Evolutionary conservation across 2,797 vertebrate species (phyloP).

Genomic region (Uromys caudimaculatus): DNA sequence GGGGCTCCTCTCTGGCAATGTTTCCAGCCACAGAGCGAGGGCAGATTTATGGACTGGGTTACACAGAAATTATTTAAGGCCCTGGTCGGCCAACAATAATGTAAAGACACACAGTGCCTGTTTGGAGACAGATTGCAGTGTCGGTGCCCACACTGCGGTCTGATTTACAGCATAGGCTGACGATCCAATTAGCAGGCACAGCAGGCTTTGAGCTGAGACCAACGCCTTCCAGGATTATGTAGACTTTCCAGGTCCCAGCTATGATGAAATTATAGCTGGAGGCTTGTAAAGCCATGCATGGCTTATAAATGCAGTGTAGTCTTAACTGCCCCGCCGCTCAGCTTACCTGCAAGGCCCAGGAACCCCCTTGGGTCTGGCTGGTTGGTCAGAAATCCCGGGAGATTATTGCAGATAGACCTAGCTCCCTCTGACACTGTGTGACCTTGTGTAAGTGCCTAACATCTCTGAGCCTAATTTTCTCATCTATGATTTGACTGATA

Average conservation of each 20-base stretch:
- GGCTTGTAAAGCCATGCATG: slow-evolving; percentile 86
- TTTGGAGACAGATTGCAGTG: slow-evolving; percentile 87
- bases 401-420: slow-evolving; percentile 61
- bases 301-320: slow-evolving; percentile 87
- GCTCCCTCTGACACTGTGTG: not conserved
- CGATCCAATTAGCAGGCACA: slow-evolving; percentile 90
- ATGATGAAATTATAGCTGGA: slow-evolving; percentile 88
- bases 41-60: slow-evolving; percentile 89
- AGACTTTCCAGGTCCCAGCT: slow-evolving; percentile 90
- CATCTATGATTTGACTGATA: not conserved
- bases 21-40: slow-evolving; percentile 85
- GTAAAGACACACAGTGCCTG: slow-evolving; percentile 87
- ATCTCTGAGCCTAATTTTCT: slow-evolving; percentile 41
- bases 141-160: slow-evolving; percentile 83
- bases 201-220: slow-evolving; percentile 87
- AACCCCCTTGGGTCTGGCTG: slow-evolving; percentile 73
- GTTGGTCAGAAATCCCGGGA: slow-evolving; percentile 81
- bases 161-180: slow-evolving; percentile 87
- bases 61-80: slow-evolving; percentile 86
- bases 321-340: slow-evolving; percentile 80
- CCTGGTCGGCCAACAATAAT: slow-evolving; percentile 88
- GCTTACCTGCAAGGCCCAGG: slow-evolving; percentile 77
- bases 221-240: slow-evolving; percentile 89
- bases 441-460: not conserved
- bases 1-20: slow-evolving; percentile 82